These are phyloP conservation scores for Andrena chrysosceles DNA, from an alignment of 2,888 invertebrate species.

Conservation along the genomic window DNA sequence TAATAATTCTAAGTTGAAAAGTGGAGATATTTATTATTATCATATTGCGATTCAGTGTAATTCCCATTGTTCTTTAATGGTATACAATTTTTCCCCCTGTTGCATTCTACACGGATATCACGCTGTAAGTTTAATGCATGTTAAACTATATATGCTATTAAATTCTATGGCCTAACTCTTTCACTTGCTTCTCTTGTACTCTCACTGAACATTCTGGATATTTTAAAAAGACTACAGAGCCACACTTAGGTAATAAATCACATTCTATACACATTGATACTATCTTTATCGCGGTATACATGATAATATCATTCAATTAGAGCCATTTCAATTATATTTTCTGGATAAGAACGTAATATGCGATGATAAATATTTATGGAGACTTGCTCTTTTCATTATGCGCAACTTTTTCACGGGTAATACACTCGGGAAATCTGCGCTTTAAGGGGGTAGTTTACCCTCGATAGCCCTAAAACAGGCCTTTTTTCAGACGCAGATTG, in stretches of 20 bases:
- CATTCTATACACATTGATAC: constrained; percentile 41
- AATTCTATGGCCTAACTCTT: constrained; percentile 59
- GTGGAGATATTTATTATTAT: constrained; percentile 32
- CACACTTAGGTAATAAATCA: constrained; percentile 66
- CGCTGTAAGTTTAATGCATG: constrained; percentile 64
- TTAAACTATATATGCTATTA: constrained; percentile 21
- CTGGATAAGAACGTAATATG: constrained; percentile 27
- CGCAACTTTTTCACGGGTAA: neutral
- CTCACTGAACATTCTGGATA: constrained; percentile 66
- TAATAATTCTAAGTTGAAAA: constrained; percentile 16
- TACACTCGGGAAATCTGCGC: neutral
- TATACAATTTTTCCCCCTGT: constrained; percentile 63
- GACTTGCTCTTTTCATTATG: neutral
- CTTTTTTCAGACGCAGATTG: too few species aligned
- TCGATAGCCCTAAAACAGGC: too few species aligned
- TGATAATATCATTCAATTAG: constrained; percentile 7
- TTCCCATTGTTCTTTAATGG: constrained; percentile 59
- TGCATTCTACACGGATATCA: constrained; percentile 65
- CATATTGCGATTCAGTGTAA: constrained; percentile 19
- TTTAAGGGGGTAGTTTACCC: neutral
- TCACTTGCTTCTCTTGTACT: constrained; percentile 63
- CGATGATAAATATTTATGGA: constrained; percentile 22
- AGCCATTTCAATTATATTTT: constrained; percentile 5
- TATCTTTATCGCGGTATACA: constrained; percentile 27
- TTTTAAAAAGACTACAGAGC: constrained; percentile 63